A percentile compares a stretch with the other conserved stretches of the same genome.
Evolutionary conservation across 2,888 invertebrate species (phyloP).

Genomic region (Tryphoninae sp.): DNA sequence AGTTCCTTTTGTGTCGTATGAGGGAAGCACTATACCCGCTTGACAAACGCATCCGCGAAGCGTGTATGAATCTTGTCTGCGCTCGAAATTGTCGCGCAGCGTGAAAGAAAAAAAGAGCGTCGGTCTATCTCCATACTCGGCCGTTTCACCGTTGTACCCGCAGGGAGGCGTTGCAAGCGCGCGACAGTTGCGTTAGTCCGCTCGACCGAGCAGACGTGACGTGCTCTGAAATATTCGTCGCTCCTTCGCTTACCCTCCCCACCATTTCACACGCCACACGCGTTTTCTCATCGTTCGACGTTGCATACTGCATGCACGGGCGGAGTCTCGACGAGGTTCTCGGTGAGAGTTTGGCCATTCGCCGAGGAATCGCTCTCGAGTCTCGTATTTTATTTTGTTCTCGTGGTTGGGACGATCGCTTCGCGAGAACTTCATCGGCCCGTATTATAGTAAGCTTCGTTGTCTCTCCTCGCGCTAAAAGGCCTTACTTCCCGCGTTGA

Average conservation of each 20-base stretch:
- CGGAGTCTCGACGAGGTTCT: neutral
- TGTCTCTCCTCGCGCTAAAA: neutral
- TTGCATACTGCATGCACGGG: slow-evolving; percentile 35
- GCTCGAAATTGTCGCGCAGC: no score
- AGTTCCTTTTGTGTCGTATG: no score
- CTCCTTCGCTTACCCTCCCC: neutral
- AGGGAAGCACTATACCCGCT: no score
- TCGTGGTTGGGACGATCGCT: neutral
- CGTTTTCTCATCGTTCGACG: slow-evolving; percentile 23
- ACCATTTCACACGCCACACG: neutral
- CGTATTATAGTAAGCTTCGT: neutral
- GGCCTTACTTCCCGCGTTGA: neutral
- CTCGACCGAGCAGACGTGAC: slow-evolving; percentile 21
- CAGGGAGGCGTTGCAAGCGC: no score
- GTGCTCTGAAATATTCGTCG: slow-evolving; percentile 14
- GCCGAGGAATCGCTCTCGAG: slow-evolving; percentile 43
- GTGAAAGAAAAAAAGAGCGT: no score
- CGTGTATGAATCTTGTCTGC: no score
- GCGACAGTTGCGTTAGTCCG: neutral
- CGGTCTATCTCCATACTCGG: no score
- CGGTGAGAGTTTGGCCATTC: slow-evolving; percentile 19
- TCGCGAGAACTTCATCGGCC: neutral
- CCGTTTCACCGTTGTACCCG: no score
- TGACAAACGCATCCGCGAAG: no score
- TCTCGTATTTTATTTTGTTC: slow-evolving; percentile 5